phyloP scores from a whole-genome alignment of 2,113 vertebrate species.

The Ellobius talpinus region DNA sequence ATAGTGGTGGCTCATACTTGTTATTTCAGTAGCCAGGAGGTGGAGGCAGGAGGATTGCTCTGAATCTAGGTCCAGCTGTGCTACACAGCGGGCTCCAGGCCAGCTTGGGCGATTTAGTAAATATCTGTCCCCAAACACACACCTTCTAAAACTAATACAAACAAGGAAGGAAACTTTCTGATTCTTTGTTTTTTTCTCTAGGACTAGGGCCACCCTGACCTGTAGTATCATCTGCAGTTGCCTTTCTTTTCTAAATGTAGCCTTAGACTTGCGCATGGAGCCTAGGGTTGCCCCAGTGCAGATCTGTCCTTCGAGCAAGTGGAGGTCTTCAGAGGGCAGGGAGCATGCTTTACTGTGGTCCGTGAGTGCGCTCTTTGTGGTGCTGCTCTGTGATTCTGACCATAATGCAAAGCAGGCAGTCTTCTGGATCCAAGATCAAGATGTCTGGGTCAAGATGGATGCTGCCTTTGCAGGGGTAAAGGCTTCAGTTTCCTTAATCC shows the following conservation, averaged over 20 bases:
- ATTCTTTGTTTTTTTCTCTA: not conserved
- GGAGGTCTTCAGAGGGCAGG: not conserved
- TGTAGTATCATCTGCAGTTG: not conserved
- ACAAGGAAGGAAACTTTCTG: not conserved
- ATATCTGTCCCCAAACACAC: not conserved
- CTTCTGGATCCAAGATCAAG: not conserved
- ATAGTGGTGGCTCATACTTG: not conserved
- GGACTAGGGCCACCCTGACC: too few relatives aligned
- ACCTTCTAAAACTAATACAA: not conserved
- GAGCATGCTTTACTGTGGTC: not conserved
- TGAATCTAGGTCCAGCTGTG: not conserved
- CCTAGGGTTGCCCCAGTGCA: not conserved
- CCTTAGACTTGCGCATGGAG: not conserved
- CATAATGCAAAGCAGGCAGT: not conserved
- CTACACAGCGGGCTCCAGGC: not conserved
- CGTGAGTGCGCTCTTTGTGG: not conserved
- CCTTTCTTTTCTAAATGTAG: not conserved
- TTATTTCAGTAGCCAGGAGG: not conserved
- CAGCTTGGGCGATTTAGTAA: not conserved
- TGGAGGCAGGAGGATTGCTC: not conserved
- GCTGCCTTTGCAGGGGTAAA: not conserved
- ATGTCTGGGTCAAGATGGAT: not conserved
- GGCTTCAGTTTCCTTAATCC: not conserved
- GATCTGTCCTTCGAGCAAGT: not conserved
- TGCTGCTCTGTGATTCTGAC: not conserved